Conservation (phyloP, 2,888 invertebrate species). For the Elmis aenea region DNA sequence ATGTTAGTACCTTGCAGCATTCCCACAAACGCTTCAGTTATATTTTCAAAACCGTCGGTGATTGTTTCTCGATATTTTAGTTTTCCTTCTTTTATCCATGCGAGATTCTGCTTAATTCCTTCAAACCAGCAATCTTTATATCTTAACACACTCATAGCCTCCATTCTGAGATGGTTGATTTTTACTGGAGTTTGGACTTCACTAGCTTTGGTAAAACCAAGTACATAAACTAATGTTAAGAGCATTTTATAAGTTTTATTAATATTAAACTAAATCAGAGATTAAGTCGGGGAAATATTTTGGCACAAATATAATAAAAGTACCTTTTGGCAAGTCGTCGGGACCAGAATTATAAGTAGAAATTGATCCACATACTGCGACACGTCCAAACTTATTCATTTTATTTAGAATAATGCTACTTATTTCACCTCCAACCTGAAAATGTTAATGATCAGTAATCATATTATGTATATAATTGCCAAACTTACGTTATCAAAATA, state of each 20-base stretch:
- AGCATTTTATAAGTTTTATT: not conserved
- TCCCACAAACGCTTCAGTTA: not conserved
- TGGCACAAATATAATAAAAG: no score
- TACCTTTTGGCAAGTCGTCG: slow-evolving; percentile 21
- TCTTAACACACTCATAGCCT: not conserved
- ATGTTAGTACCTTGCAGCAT: not conserved
- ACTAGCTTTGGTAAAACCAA: not conserved
- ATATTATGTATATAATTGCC: not conserved
- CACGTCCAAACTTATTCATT: slow-evolving; percentile 58
- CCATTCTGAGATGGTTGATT: slow-evolving; percentile 6
- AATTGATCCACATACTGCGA: slow-evolving; percentile 63
- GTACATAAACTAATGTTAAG: not conserved
- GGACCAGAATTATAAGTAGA: slow-evolving; percentile 56
- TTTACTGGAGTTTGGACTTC: slow-evolving; percentile 14
- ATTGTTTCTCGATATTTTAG: not conserved
- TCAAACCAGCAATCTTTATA: not conserved
- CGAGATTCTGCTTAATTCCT: slow-evolving; percentile 4
- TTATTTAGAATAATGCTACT: slow-evolving; percentile 54
- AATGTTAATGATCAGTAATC: not conserved
- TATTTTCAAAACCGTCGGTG: not conserved
- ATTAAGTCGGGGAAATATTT: no score
- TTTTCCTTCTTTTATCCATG: not conserved
- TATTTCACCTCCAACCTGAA: slow-evolving; percentile 60
- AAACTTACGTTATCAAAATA: slow-evolving; percentile 70
- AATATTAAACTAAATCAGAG: not conserved